Conservation (phyloP, 2,888 invertebrate genomes). For the Harpalus rufipes region DNA sequence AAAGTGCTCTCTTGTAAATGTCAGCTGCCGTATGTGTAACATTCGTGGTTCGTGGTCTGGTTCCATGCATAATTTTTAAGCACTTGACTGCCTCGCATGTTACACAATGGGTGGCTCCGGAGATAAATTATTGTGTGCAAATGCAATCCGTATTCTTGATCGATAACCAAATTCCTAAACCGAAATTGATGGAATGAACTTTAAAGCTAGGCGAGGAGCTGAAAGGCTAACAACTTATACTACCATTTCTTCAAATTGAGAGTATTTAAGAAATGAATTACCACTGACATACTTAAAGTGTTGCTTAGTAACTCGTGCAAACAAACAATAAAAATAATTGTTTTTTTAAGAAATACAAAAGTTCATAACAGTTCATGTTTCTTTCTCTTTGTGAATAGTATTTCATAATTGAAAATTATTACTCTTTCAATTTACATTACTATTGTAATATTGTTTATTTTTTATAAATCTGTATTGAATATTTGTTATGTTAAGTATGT, state of each 20-base stretch:
- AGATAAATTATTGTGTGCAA: conserved; percentile 42
- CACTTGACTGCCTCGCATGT: conserved; percentile 29
- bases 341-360: not conserved
- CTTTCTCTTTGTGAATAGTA: not conserved
- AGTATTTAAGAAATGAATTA: not conserved
- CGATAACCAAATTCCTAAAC: conserved; percentile 1
- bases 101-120: conserved; percentile 37
- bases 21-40: conserved; percentile 51
- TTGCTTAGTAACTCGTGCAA: not conserved
- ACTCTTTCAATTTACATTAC: not conserved
- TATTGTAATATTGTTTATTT: too few species aligned
- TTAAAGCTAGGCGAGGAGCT: conserved; percentile 4
- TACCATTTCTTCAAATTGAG: not conserved
- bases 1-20: conserved; percentile 57
- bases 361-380: not conserved
- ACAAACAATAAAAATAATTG: not conserved
- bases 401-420: conserved; percentile 4
- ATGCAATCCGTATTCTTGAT: not conserved
- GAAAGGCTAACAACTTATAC: too few species aligned
- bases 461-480: too few species aligned
- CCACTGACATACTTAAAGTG: not conserved
- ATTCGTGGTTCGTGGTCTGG: conserved; percentile 50
- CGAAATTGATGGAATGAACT: conserved; percentile 32
- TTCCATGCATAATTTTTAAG: conserved; percentile 54
- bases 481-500: too few species aligned